These are phyloP conservation scores for Centropyge bicolor DNA, from an alignment of 2,797 vertebrate species.

Conservation along the genomic window DNA sequence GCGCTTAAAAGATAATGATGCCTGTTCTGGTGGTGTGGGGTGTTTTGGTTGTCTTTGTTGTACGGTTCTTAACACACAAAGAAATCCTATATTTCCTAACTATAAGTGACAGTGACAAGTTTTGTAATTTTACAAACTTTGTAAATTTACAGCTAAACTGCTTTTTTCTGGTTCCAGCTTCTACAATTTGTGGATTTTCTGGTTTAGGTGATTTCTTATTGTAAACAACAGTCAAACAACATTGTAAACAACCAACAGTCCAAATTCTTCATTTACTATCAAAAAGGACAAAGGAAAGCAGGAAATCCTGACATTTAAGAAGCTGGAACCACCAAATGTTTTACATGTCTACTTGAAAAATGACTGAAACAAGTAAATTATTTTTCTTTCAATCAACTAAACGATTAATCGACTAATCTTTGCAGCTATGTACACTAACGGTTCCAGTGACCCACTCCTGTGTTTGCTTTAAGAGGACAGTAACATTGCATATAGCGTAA, in stretches of 20 bases:
- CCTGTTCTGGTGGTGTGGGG: background rate
- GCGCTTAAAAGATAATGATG: background rate
- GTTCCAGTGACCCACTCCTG: background rate
- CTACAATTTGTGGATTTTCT: background rate
- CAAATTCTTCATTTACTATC: no score
- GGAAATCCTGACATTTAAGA: no score
- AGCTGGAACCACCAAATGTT: no score
- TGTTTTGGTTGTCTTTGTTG: background rate
- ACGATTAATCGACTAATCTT: no score
- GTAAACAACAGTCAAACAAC: background rate
- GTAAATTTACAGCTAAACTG: background rate
- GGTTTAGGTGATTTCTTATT: background rate
- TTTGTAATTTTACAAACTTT: no score
- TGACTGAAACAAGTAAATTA: no score
- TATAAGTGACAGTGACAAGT: background rate
- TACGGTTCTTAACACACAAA: background rate
- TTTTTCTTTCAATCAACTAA: no score
- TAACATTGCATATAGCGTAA: background rate
- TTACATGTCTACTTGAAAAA: no score
- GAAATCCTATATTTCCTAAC: background rate
- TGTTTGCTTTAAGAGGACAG: constrained; percentile 4
- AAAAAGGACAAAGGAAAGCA: no score
- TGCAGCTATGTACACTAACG: background rate
- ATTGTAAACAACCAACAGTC: no score
- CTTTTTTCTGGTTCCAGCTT: background rate